A percentile compares a stretch with the other conserved stretches of the same genome.
Evolutionary conservation across 2,888 invertebrate species (phyloP).

Genomic region (Drosophila differens): DNA sequence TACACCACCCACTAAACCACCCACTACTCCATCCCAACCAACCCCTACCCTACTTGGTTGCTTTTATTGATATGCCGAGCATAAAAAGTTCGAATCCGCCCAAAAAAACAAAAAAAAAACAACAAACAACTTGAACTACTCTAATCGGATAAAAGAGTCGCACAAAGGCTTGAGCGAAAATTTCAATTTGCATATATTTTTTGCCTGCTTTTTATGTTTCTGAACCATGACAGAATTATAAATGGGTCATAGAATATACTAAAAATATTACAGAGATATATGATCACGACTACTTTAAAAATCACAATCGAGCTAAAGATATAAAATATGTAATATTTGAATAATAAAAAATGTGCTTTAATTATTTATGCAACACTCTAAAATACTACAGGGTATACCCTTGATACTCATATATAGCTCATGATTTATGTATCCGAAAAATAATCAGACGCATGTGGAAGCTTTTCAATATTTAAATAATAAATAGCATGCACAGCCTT

Average conservation of each 20-base stretch:
- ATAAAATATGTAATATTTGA: neutral
- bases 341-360: neutral
- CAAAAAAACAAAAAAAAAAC: neutral
- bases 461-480: neutral
- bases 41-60: neutral
- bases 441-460: neutral
- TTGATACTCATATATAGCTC: neutral
- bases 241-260: neutral
- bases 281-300: neutral
- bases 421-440: neutral
- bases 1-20: conserved; percentile 10
- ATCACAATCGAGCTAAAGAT: neutral
- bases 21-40: conserved; percentile 7
- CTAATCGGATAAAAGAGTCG: neutral
- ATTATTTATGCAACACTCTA: neutral
- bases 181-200: neutral
- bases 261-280: neutral
- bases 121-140: conserved; percentile 47
- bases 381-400: neutral
- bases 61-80: conserved; percentile 67
- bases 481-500: conserved; percentile 5
- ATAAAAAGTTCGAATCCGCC: conserved; percentile 56
- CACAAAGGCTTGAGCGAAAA: neutral
- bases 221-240: neutral
- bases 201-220: neutral